Evolutionary conservation across 2,113 vertebrate genomes (phyloP), one percentile per base, ranked within the genome.

Genomic region (Amblyopsis rosae): DNA sequence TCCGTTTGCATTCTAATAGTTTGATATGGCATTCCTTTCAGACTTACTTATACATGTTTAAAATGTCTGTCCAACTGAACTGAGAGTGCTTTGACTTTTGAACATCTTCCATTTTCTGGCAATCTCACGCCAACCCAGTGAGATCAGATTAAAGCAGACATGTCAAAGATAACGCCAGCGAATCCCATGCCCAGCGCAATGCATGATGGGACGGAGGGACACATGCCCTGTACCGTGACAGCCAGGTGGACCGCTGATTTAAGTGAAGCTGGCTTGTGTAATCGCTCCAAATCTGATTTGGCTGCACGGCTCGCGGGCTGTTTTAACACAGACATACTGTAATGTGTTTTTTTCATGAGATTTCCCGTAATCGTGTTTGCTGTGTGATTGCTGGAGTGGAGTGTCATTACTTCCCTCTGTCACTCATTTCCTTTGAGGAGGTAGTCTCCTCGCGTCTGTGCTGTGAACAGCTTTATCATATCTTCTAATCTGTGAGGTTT

Each of bases 341-440:
- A 87, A 85, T 81, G 62, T 78, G 63, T 65, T 77, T 82, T 82
- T 86, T 83, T 26, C 26, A 90, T 82, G 83, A 87, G 85, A 86
- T 89, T 89, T 82, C 73, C 62, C 6, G 19, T 88, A 88, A 88
- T 81, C 82, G 69, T 32, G 80, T 90, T 87, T 87, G 73, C 56
- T 56, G 65, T 55, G 63, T 57, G 68, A 67, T 82, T 76, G 49
- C 58, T 58, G 65, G 62, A 17, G 64, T 72, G 62, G 67, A 48
- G 66, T 76, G 77, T 73, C 63, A 26, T 54, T 65, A 33, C 57
- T 17, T 15, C 15, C 67, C 73, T 59, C 33, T 76, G 9, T 35
- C 1, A 13, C 2, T 12, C 45, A 32, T 68, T 72, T 63, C 1
- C 1, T 47, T 15, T 51, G 12, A 4, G 9, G 3, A 6, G 46